Base-by-base conservation (phyloP, 2,888 invertebrate genomes). In the Reticulitermes lucifugus region DNA sequence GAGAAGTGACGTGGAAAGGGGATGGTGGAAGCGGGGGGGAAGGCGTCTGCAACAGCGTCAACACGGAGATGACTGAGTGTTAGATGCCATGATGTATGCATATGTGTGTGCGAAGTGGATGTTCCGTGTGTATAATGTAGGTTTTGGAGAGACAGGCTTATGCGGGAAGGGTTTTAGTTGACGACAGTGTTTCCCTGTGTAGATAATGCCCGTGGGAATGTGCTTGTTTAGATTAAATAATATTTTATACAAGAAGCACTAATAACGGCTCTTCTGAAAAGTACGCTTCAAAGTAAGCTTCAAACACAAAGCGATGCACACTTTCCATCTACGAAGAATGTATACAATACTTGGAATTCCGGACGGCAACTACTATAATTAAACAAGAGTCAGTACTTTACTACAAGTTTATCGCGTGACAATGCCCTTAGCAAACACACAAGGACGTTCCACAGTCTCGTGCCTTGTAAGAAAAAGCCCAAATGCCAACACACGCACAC, bases 181-280 rank as follows among this genome's bases (percentile, higher is more conserved):
- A 79, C 55, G 79, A 29, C 55, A n/a, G 51, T 55, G 79, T 79
- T 79, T 79, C 79, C 35, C 79, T 79, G 46, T 79, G 60, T 41
- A 60, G 59, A 55, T 80, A 80, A 80, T 80, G 80, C 80, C 35
- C 80, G 80, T 80, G 80, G 80, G 80, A 80, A 60, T 41, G 22
- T 41, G 35, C 60, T 22, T 79, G n/a, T 51, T 79, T n/a, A 79
- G n/a, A 79, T 79, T 80, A 80, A 60, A 80, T 41, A 80, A 80
- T 80, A 60, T 80, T 80, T 59, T 73, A 59, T 59, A 80, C 60
- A 60, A 55, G 55, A 79, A 79, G 60, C 35, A 60, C 80, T 80
- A 80, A 60, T 79, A 79, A 79, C 79, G 51, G 6, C 43, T 35
- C 29, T 70, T 12, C 9, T 25, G 25, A n/a, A 70, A 25, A 55